Percentiles rank a stretch among this genome's conserved stretches.
Evolutionary conservation across 2,888 invertebrate genomes (phyloP).

Genomic region (Phymatocera aterrima): DNA sequence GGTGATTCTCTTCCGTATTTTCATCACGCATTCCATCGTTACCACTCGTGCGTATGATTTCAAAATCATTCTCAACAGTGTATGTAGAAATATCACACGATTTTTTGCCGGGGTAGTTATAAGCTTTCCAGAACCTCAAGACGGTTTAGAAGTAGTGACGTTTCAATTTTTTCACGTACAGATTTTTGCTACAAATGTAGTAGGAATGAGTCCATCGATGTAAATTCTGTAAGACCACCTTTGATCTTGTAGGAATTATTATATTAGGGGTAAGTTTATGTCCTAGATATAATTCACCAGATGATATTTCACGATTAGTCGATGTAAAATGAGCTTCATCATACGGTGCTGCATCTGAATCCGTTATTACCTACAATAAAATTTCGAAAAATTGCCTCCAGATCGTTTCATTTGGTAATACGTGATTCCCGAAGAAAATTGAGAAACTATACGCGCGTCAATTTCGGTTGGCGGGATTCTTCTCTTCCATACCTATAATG

Average conservation of each 20-base stretch:
- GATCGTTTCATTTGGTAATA: neutral
- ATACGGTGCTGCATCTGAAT: neutral
- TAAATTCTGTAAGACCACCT: neutral
- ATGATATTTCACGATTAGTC: neutral
- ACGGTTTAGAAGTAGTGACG: no score
- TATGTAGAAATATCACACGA: no score
- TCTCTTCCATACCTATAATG: neutral
- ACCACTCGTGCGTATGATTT: no score
- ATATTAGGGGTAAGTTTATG: neutral
- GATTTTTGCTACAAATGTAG: neutral
- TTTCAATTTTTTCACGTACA: neutral
- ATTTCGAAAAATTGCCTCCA: neutral
- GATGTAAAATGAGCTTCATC: neutral
- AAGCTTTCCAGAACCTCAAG: neutral
- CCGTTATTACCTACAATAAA: neutral
- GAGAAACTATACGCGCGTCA: neutral
- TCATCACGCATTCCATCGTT: no score
- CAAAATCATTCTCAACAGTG: no score
- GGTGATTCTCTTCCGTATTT: no score
- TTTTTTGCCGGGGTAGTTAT: neutral
- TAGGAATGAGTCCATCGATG: neutral
- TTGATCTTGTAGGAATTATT: neutral
- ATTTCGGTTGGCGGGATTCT: neutral
- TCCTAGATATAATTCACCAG: neutral
- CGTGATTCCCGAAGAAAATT: neutral